Percentiles rank a stretch among this genome's conserved stretches.
Conservation (phyloP, 1,140 invertebrate species). For the Dinoponera quadriceps region DNA sequence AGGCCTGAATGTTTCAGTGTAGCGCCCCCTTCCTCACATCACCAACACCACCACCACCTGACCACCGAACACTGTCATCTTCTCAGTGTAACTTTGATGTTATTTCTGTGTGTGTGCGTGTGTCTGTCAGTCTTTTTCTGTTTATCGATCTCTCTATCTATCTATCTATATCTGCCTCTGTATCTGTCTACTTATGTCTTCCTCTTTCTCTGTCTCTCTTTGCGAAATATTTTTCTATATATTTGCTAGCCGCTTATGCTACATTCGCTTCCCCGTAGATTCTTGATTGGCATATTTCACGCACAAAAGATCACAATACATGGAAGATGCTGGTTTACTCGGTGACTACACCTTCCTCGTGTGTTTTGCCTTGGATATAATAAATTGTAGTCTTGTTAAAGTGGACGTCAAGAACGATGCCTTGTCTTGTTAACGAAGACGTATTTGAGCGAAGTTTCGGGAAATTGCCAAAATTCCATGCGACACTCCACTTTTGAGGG, state of each 20-base stretch:
- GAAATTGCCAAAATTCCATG: not conserved
- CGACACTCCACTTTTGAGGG: not conserved
- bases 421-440: too few species aligned
- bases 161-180: constrained; percentile 63
- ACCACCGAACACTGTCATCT: constrained; percentile 83
- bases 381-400: not conserved
- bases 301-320: constrained; percentile 5
- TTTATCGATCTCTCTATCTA: constrained; percentile 47
- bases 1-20: constrained; percentile 85
- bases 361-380: not conserved
- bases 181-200: constrained; percentile 62
- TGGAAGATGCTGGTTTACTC: constrained; percentile 15
- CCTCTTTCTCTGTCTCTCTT: constrained; percentile 51
- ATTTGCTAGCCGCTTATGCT: constrained; percentile 35
- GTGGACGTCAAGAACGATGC: not conserved
- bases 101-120: constrained; percentile 79
- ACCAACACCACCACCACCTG: constrained; percentile 78
- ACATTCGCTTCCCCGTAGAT: constrained; percentile 40
- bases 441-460: not conserved
- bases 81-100: constrained; percentile 82
- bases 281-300: constrained; percentile 37
- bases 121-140: constrained; percentile 78
- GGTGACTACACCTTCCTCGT: not conserved
- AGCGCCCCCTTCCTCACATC: constrained; percentile 83
- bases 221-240: constrained; percentile 41